These are phyloP conservation scores for Conchocele bisecta DNA, from an alignment of 2,888 invertebrate species.

Conservation along the genomic window DNA sequence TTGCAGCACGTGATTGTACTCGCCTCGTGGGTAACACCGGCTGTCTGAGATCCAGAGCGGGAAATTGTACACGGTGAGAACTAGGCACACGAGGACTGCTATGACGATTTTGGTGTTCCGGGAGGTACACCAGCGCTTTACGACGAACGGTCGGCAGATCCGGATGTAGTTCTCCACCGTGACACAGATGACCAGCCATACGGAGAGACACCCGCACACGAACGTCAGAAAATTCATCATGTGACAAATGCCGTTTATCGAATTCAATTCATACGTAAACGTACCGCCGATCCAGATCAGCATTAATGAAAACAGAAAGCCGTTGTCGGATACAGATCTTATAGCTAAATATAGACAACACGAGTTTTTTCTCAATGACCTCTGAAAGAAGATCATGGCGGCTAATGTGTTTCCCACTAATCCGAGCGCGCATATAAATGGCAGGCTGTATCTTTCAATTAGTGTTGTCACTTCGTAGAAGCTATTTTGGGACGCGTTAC, in stretches of 20 bases:
- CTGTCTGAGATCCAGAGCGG: constrained; percentile 57
- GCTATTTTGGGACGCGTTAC: no score
- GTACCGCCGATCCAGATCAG: constrained; percentile 72
- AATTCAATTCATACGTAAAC: constrained; percentile 21
- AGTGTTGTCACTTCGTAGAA: constrained; percentile 1
- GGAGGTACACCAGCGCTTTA: constrained; percentile 62
- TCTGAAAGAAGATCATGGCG: constrained; percentile 88
- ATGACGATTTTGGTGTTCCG: constrained; percentile 58
- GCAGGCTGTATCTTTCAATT: constrained; percentile 83
- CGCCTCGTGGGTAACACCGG: constrained; percentile 24
- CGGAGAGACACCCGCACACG: constrained; percentile 39
- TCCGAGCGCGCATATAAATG: constrained; percentile 88
- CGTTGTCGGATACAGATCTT: constrained; percentile 90
- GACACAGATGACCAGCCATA: constrained; percentile 47
- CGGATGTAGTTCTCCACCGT: constrained; percentile 82
- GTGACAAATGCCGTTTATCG: constrained; percentile 30
- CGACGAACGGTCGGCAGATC: constrained; percentile 89
- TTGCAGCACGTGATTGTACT: constrained; percentile 26
- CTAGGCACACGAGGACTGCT: constrained; percentile 19
- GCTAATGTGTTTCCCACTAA: constrained; percentile 89
- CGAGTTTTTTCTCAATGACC: constrained; percentile 88
- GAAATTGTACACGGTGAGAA: constrained; percentile 53
- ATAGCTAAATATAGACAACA: constrained; percentile 91
- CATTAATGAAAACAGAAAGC: constrained; percentile 88
- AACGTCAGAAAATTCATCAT: constrained; percentile 43